These are phyloP conservation scores for Acanthococcus lagerstroemiae DNA, from an alignment of 2,888 invertebrate species.

Conservation along the genomic window DNA sequence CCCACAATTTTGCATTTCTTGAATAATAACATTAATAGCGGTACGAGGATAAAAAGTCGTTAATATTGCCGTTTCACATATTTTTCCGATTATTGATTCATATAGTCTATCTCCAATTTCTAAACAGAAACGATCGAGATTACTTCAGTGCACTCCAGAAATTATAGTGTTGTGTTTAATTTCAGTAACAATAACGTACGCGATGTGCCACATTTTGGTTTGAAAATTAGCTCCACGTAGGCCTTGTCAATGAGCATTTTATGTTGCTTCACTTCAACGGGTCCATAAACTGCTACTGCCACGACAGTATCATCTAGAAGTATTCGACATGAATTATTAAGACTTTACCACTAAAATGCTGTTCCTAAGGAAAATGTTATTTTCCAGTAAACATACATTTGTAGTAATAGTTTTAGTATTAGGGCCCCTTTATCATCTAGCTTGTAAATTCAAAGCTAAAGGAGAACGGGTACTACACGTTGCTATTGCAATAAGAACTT, in stretches of 20 bases:
- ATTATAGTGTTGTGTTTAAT: no score
- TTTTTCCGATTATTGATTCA: conserved; percentile 64
- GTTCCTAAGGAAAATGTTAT: no score
- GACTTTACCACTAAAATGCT: not conserved
- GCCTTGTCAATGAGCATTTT: conserved; percentile 69
- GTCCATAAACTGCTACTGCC: conserved; percentile 69
- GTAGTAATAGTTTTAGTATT: not conserved
- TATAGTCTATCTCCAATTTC: conserved; percentile 58
- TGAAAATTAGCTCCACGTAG: conserved; percentile 63
- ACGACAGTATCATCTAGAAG: conserved; percentile 64
- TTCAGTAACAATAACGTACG: conserved; percentile 44
- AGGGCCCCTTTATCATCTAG: not conserved
- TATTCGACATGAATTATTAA: not conserved
- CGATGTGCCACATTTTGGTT: conserved; percentile 64
- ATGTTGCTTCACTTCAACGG: conserved; percentile 63
- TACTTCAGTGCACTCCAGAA: no score
- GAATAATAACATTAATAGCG: conserved; percentile 64
- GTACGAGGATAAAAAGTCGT: conserved; percentile 68
- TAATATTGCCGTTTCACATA: conserved; percentile 63
- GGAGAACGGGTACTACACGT: no score
- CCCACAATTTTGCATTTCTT: conserved; percentile 76
- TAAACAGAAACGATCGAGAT: no score
- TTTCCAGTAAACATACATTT: not conserved
- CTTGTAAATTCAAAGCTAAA: no score
- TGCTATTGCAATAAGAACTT: no score